A percentile compares a stretch with the other conserved stretches of the same genome.
Conservation (phyloP, 2,888 invertebrate genomes). For the Meteorus colon region DNA sequence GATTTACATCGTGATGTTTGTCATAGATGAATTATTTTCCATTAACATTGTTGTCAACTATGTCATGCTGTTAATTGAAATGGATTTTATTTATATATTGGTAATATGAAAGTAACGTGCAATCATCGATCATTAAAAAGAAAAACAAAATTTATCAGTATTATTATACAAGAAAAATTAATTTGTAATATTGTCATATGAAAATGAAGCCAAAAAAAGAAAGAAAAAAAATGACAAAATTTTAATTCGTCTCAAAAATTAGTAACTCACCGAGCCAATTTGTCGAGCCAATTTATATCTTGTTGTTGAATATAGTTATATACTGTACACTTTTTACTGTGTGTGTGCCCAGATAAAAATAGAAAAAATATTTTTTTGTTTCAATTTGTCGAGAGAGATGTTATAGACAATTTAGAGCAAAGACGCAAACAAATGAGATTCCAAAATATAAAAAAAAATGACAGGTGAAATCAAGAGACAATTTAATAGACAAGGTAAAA, state of each 20-base stretch:
- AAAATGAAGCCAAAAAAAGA: background rate
- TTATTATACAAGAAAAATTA: conserved; percentile 29
- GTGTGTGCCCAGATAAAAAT: conserved; percentile 28
- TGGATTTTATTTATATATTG: background rate
- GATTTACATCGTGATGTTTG: conserved; percentile 62
- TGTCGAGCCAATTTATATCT: conserved; percentile 68
- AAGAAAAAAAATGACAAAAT: conserved; percentile 46
- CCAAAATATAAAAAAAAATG: background rate
- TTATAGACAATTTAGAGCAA: background rate
- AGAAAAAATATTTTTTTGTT: conserved; percentile 36
- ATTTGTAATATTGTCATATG: conserved; percentile 6
- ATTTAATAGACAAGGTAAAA: background rate
- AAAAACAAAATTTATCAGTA: background rate
- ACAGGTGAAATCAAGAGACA: background rate
- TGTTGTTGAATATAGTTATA: conserved; percentile 62
- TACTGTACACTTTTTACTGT: conserved; percentile 47
- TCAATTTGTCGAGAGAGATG: background rate
- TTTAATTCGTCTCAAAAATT: too few relatives aligned
- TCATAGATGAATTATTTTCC: conserved; percentile 62
- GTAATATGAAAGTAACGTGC: conserved; percentile 16
- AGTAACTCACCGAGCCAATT: conserved; percentile 56
- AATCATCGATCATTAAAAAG: conserved; percentile 30
- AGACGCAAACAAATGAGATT: background rate
- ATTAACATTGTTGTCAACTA: conserved; percentile 6
- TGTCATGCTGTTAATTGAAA: background rate